Evolutionary conservation across 2,797 vertebrate species (phyloP), one percentile per base, ranked within the genome.

Genomic region (Mallotus villosus): DNA sequence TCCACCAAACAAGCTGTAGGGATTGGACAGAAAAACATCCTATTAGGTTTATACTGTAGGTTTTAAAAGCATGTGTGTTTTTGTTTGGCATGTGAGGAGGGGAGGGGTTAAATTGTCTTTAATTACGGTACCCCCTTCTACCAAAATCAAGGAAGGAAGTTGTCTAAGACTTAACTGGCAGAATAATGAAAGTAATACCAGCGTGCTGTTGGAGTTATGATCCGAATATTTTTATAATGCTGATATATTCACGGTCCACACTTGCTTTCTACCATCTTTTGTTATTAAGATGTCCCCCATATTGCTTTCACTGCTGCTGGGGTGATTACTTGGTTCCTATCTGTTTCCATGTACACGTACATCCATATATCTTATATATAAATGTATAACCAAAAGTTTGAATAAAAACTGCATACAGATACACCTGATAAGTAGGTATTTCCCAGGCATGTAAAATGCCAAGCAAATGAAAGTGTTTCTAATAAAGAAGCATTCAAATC

Each of bases 31-130:
- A 88, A 91, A 88, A 82, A 81, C 70, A 55, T 85, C 88, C 86
- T 82, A 90, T 91, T 90, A 92, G 90, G 63, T 90, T 90, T 90
- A 90, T 89, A 87, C 82, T 87, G 81, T 80, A 85, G 87, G 87
- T 84, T 81, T 82, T 91, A 90, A 91, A 91, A 87, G 12, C 29
- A 70, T 67, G 70, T 75, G 69, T 77, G 74, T 78, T 69, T 79
- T 65, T 85, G 83, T 81, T 81, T 77, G 82, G 81, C 76, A 82
- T 85, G 81, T 85, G 81, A 85, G 81, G 82, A 81, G 81, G 82
- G 79, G 86, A 84, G 85, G 84, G 82, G 79, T 81, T 83, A 66
- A 5, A 61, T 88, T 90, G 89, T 82, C 85, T 90, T 90, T 82
- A 89, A 89, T 92, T 91, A 90, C 76, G 73, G 80, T 81, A 78